These are phyloP conservation scores for Drosophila robusta DNA, from an alignment of 2,888 invertebrate genomes.

Conservation along the genomic window DNA sequence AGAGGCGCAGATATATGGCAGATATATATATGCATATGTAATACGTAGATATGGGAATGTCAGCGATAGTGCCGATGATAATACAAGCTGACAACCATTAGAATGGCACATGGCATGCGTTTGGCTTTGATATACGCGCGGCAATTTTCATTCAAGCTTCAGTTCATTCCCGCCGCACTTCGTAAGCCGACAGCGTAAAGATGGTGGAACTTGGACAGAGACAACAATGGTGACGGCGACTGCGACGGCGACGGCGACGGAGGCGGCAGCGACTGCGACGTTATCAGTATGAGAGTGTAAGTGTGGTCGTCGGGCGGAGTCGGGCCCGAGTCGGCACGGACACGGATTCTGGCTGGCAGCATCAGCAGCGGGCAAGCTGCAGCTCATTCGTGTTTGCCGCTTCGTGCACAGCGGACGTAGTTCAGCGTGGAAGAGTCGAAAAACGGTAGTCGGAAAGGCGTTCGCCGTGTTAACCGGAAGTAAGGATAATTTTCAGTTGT, in stretches of 20 bases:
- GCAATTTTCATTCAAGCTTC: conserved; percentile 58
- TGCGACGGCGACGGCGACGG: conserved; percentile 3
- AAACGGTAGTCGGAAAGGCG: conserved; percentile 25
- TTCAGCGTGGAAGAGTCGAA: conserved; percentile 25
- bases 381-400: conserved; percentile 72
- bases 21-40: conserved; percentile 12
- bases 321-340: conserved; percentile 45
- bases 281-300: conserved; percentile 33
- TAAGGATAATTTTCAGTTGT: conserved; percentile 62
- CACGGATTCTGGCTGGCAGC: conserved; percentile 33
- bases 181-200: conserved; percentile 26
- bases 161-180: conserved; percentile 40
- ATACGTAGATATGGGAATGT: conserved; percentile 40
- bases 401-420: conserved; percentile 70
- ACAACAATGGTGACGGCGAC: conserved; percentile 8
- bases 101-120: conserved; percentile 61
- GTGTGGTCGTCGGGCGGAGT: conserved; percentile 44
- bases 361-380: conserved; percentile 25
- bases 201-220: conserved; percentile 34
- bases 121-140: conserved; percentile 67
- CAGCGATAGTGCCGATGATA: conserved; percentile 53
- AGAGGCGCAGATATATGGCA: conserved; percentile 10
- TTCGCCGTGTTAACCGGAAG: conserved; percentile 68
- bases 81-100: conserved; percentile 67
- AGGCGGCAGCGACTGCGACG: conserved; percentile 9